Percentiles rank a stretch among this genome's conserved stretches.
phyloP scores from a whole-genome alignment of 1,140 invertebrate species.

The Hirudo medicinalis region DNA sequence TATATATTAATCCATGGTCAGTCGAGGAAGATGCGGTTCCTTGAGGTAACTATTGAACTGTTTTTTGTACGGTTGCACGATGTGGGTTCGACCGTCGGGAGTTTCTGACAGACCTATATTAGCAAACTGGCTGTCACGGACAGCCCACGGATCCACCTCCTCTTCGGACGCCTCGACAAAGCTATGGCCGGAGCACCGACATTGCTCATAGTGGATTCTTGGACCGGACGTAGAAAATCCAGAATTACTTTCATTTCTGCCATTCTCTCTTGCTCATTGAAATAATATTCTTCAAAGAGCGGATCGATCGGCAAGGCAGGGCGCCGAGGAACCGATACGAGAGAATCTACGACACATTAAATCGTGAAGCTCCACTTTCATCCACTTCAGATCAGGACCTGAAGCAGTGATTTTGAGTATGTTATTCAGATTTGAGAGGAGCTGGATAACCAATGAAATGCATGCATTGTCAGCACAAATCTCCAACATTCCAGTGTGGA shows the following conservation, averaged over 20 bases:
- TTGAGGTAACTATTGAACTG: not conserved
- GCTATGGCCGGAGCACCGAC: not conserved
- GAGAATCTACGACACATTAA: not conserved
- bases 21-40: not conserved
- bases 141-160: not conserved
- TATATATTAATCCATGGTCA: not conserved
- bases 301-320: not conserved
- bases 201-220: not conserved
- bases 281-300: not conserved
- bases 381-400: not conserved
- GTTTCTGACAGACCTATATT: not conserved
- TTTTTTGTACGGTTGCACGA: not conserved
- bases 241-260: not conserved
- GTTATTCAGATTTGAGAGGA: not conserved
- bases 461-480: not conserved
- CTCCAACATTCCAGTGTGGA: not conserved
- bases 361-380: not conserved
- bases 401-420: not conserved
- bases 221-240: not conserved
- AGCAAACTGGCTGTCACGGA: not conserved
- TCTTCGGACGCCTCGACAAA: not conserved
- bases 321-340: not conserved
- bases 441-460: slow-evolving; percentile 8
- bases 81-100: not conserved
- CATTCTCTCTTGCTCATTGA: not conserved